These are phyloP conservation scores for Pterocles gutturalis DNA, from an alignment of 2,113 vertebrate genomes.

Conservation along the genomic window DNA sequence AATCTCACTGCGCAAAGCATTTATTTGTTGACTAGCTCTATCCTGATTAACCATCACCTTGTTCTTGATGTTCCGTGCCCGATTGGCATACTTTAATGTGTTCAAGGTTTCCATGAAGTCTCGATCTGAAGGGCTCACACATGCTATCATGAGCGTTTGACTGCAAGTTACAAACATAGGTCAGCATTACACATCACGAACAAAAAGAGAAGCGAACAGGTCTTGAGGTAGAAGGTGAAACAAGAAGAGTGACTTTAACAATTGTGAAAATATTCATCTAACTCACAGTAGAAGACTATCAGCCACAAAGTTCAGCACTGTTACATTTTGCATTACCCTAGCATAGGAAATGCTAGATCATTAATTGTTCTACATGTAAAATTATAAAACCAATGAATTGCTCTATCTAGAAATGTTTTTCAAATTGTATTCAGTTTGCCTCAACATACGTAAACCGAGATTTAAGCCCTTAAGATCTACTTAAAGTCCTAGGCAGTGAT, in stretches of 20 bases:
- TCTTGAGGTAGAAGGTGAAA: not conserved
- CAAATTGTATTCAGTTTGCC: not conserved
- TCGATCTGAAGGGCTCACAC: conserved; percentile 95
- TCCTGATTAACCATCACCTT: conserved; percentile 97
- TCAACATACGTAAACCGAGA: not conserved
- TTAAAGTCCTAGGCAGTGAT: not conserved
- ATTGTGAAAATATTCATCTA: not conserved
- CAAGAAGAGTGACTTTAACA: not conserved
- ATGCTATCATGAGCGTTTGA: conserved; percentile 98
- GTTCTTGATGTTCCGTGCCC: conserved; percentile 98
- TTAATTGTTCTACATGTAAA: not conserved
- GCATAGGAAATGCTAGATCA: not conserved
- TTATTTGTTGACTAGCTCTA: conserved; percentile 95
- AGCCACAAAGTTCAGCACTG: not conserved
- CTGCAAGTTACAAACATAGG: conserved; percentile 74
- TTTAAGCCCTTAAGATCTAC: not conserved
- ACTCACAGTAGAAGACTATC: not conserved
- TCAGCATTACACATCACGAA: not conserved
- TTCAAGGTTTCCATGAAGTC: conserved; percentile 99
- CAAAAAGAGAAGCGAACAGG: not conserved
- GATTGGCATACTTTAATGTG: conserved; percentile 94
- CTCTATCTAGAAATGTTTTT: not conserved
- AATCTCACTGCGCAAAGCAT: conserved; percentile 90
- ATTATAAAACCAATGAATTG: not conserved
- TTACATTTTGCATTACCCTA: not conserved